Base-by-base conservation (phyloP, 2,113 vertebrate species). In the Rhinoderma darwinii region DNA sequence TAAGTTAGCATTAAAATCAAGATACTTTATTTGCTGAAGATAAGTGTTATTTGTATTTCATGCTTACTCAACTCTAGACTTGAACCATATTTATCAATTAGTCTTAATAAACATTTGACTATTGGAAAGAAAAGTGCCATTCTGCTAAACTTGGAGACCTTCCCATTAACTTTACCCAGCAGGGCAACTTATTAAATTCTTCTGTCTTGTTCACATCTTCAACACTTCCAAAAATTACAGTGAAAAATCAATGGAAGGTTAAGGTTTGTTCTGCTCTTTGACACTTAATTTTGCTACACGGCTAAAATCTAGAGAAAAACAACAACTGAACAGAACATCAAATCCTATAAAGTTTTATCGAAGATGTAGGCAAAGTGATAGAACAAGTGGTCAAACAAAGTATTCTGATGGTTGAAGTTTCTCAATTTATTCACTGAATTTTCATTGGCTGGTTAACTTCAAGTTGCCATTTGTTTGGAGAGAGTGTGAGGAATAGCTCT, bases 261-360 rank as follows among this genome's bases (percentile, higher is more conserved):
- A 85, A 78, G 41, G 22, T 85, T 85, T 85, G 56, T 78, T 78
- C 84, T 84, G 54, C 84, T 50, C 59, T 85, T 63, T 47, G 73
- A 54, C 37, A 76, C 54, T 27, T 66, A 94, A 94, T 94, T 95
- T 73, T 78, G 59, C 56, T 32, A 68, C 30, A 85, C 39, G 94
- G 94, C 93, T 94, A 95, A 95, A 94, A 95, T 95, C 44, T 35
- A 51, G 94, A 84, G 74, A n/a, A 85, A 68, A 78, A 77, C 84
- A 85, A 47, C 78, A 77, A 37, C 35, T 30, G 56, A 77, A 77
- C 11, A 8, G 43, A 78, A 85, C 73, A 66, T 47, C 84, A 63
- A 35, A 61, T 44, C 27, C 56, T 56, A 41, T 56, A 76, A 59
- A 84, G 47, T 82, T 82, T 81, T 81, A 81, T 39, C 37, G 39